A percentile compares a stretch with the other conserved stretches of the same genome.
Conservation (phyloP, 2,113 vertebrate species). For the Cariama cristata region DNA sequence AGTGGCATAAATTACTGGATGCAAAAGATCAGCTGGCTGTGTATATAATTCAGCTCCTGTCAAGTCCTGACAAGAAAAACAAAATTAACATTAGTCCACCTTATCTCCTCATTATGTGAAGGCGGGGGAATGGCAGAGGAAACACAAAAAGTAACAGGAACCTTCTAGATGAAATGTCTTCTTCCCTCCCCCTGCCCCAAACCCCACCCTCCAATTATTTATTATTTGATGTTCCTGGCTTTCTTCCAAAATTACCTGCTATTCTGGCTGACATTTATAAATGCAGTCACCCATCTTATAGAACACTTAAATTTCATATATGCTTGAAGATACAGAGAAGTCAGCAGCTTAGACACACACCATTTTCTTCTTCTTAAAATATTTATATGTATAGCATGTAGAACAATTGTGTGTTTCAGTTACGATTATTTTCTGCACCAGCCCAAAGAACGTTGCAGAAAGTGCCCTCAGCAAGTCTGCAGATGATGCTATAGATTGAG, state of each 20-base stretch:
- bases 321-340: not conserved
- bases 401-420: not conserved
- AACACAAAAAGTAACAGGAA: not conserved
- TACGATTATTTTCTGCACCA: not conserved
- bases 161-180: not conserved
- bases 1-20: constrained; percentile 91
- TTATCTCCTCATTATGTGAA: not conserved
- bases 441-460: not conserved
- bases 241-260: not conserved
- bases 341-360: not conserved
- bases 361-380: not conserved
- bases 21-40: constrained; percentile 82
- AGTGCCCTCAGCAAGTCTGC: not conserved
- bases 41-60: constrained; percentile 82
- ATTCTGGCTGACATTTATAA: not conserved
- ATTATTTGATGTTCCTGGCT: not conserved
- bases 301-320: not conserved
- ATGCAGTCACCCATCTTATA: not conserved
- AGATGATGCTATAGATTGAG: not conserved
- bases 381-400: not conserved
- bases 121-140: not conserved
- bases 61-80: constrained; percentile 82
- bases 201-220: not conserved
- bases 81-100: not conserved
- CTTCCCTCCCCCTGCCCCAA: accelerated